Evolutionary conservation across 2,113 vertebrate species (phyloP).

Genomic region (Boulengeromyrus knoepffleri): DNA sequence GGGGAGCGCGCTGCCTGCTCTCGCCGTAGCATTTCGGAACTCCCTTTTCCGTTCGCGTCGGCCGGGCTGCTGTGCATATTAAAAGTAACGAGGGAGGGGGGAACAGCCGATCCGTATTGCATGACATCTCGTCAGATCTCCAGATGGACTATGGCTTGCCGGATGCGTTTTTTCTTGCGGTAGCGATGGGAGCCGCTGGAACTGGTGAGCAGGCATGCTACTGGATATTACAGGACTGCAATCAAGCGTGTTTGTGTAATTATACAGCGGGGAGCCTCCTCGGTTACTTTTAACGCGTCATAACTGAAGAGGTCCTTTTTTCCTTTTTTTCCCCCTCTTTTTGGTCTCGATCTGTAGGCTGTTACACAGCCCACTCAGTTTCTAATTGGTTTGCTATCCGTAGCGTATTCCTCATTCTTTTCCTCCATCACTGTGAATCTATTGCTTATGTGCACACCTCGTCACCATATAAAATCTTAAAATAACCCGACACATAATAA

Average conservation of each 20-base stretch:
- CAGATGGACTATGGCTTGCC: slow-evolving; percentile 22
- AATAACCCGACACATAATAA: not conserved
- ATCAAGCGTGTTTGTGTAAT: slow-evolving; percentile 42
- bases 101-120: slow-evolving; percentile 22
- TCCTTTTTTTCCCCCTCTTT: not conserved
- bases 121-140: slow-evolving; percentile 27
- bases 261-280: slow-evolving; percentile 40
- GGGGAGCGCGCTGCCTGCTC: slow-evolving; percentile 30
- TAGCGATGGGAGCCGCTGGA: slow-evolving; percentile 63
- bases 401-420: slow-evolving; percentile 11
- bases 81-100: not conserved
- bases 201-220: slow-evolving; percentile 42
- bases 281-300: slow-evolving; percentile 50
- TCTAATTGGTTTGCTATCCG: slow-evolving; percentile 18
- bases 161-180: slow-evolving; percentile 42
- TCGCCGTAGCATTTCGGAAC: slow-evolving; percentile 18
- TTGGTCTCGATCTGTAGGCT: slow-evolving; percentile 22
- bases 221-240: slow-evolving; percentile 45
- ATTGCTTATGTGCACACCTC: slow-evolving; percentile 6
- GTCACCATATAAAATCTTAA: not conserved
- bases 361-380: slow-evolving; percentile 28
- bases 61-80: slow-evolving; percentile 14
- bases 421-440: slow-evolving; percentile 21
- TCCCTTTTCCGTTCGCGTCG: slow-evolving; percentile 24
- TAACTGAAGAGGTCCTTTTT: slow-evolving; percentile 27